Base-by-base conservation (phyloP, 2,797 vertebrate species). In the Arremon brunneinucha region DNA sequence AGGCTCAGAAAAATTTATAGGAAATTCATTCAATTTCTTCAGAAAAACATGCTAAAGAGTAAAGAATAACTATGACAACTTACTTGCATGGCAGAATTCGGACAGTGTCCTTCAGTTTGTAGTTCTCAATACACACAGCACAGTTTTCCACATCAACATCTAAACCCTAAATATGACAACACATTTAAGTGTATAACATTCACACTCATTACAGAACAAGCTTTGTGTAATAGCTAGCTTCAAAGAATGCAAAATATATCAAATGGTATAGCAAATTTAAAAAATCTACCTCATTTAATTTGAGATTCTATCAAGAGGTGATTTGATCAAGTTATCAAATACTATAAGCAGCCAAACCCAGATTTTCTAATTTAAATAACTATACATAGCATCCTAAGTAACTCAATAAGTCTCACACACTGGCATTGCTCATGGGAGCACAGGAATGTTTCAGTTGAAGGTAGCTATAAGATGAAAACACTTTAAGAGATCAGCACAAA, bases 1-100 rank as follows among this genome's bases (percentile, higher is more conserved):
- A 63, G 18, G 23, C 57, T 53, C 53, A 62, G 8, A 47, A 59
- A 19, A 50, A 12, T 22, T 90, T 46, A 32, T 11, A 79, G 9
- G 43, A 76, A 47, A 17, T 24, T 77, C 5, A 53, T 20, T 20
- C 12, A 6, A 5, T 30, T 90, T 93, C 49, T 71, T 50, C 87
- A 22, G 30, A 28, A 90, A 89, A 65, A 35, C 11, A 57, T 5
- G 14, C 11, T 53, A 6, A 67, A 68, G 23, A 60, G 10, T 50
- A 69, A 91, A 89, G 17, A 76, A 39, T 6, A 75, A 56, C 22
- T 34, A 67, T 2, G 14, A 63, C 62, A 69, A 97, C 98, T 93
- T 98, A 98, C 98, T 98, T 98, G 98, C 98, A 98, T 46, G 98
- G 98, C 76, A 98, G 97, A 96, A 98, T 98, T 94, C 98, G 97